Base-by-base conservation (phyloP, 2,113 vertebrate species). In the Salminus brasiliensis region DNA sequence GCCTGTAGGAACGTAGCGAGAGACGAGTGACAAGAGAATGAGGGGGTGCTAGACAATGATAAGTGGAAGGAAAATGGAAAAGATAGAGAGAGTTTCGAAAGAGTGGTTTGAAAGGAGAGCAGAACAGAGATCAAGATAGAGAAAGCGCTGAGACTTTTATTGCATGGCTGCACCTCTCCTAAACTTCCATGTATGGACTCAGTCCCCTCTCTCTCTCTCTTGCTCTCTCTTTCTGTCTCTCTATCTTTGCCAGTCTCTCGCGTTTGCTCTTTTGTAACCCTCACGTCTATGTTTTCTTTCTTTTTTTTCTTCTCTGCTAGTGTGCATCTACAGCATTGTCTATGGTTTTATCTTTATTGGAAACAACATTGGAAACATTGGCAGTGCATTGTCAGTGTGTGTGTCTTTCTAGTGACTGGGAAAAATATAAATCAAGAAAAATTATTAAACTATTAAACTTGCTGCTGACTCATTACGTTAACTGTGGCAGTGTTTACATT, bases 171-270 rank as follows among this genome's bases (percentile, higher is more conserved):
- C 72, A 82, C 39, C 75, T 80, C 72, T 53, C 73, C 49, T 79
- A 76, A 79, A 83, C 85, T 91, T 89, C 92, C 91, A 78, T 93
- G 88, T 93, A 92, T 90, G 91, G 91, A 34, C 83, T 84, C 73
- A 39, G 70, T 89, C 85, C 72, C 43, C 41, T n/a, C 60, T 30
- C 76, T 72, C 49, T 32, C 7, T 72, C 30, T 62, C 77, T 36
- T 29, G 10, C 25, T 53, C 34, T 5, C 8, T n/a, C 23, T 52
- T 3, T 49, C 23, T 23, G 15, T 12, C 30, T 57, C 25, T 49
- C 16, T 1, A n/a, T n/a, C n/a, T 67, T 16, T 25, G n/a, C n/a
- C n/a, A n/a, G n/a, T n/a, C n/a, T n/a, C n/a, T n/a, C n/a, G n/a
- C n/a, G n/a, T n/a, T n/a, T n/a, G n/a, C n/a, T n/a, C 47, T 43